Evolutionary conservation across 2,797 vertebrate species (phyloP).

Genomic region (Ctenochaetus hawaiiensis): DNA sequence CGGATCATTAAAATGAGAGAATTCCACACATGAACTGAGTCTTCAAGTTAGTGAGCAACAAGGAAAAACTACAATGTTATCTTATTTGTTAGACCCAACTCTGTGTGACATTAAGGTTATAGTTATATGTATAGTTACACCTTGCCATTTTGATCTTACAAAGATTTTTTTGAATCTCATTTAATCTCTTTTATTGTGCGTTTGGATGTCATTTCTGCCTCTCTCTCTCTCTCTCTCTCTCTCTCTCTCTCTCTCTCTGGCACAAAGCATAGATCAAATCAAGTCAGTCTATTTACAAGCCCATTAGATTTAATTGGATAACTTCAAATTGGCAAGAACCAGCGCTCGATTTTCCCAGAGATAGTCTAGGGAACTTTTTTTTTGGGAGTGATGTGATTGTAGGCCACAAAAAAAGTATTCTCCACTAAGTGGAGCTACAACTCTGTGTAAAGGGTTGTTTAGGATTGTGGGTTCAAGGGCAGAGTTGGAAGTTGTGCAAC

Average conservation of each 20-base stretch:
- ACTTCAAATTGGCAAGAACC: neutral
- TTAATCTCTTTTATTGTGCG: no score
- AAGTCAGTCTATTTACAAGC: neutral
- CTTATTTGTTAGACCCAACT: neutral
- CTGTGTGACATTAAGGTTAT: neutral
- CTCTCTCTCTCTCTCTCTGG: neutral
- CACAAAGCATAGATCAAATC: neutral
- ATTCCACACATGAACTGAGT: conserved; percentile 22
- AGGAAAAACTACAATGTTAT: neutral
- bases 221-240: neutral
- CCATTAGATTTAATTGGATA: neutral
- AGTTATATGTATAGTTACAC: neutral
- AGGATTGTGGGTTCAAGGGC: neutral
- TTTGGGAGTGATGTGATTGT: neutral
- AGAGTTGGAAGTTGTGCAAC: neutral
- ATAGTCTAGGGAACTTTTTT: neutral
- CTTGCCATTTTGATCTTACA: neutral
- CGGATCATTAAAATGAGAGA: neutral
- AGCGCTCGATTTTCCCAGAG: neutral
- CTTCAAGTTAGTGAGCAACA: conserved; percentile 17
- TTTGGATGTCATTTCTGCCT: neutral
- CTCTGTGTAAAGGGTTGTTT: neutral
- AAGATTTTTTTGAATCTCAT: no score
- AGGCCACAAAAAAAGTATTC: conserved; percentile 9
- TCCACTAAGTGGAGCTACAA: conserved; percentile 64